These are phyloP conservation scores for Orchesella flavescens DNA, from an alignment of 2,888 invertebrate species.

Conservation along the genomic window DNA sequence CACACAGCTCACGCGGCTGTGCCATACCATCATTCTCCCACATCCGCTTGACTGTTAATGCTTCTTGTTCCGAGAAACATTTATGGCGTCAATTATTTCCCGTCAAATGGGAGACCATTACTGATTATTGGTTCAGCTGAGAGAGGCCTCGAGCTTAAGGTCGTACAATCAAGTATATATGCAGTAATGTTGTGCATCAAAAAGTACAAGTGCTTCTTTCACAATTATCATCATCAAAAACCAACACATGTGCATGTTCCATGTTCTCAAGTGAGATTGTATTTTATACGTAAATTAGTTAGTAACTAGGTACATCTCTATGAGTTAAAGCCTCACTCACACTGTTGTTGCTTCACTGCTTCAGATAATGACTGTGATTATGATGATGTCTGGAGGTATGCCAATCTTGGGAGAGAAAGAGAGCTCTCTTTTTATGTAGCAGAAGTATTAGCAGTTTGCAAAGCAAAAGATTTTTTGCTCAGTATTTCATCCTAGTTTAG, in stretches of 20 bases:
- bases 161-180: background rate
- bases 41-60: constrained; percentile 14
- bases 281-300: background rate
- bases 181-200: background rate
- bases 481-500: too few relatives aligned
- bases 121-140: constrained; percentile 22
- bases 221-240: background rate
- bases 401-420: constrained; percentile 23
- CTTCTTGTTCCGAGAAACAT: constrained; percentile 32
- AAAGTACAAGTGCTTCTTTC: background rate
- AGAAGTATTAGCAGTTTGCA: too few relatives aligned
- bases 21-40: background rate
- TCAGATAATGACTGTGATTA: constrained; percentile 41
- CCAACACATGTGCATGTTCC: background rate
- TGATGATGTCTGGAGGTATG: constrained; percentile 39
- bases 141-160: background rate
- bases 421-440: background rate
- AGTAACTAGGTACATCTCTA: background rate
- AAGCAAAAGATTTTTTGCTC: too few relatives aligned
- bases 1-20: too few relatives aligned
- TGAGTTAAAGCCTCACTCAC: background rate
- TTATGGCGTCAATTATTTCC: constrained; percentile 48
- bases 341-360: constrained; percentile 33
- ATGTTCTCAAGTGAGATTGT: background rate
- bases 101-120: constrained; percentile 28